phyloP scores from a whole-genome alignment of 1,140 invertebrate species.

The Argopecten irradians region DNA sequence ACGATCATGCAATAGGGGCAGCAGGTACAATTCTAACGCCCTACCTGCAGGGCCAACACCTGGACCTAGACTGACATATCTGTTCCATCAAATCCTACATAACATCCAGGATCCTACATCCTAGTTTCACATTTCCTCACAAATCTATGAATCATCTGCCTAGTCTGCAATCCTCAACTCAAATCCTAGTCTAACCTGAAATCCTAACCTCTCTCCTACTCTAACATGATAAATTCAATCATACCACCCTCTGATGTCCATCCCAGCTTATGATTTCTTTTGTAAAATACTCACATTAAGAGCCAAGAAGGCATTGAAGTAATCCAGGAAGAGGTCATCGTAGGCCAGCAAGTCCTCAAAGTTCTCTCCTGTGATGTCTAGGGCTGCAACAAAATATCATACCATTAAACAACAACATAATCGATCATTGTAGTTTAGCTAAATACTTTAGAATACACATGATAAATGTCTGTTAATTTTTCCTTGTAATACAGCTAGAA shows the following conservation, averaged over 20 bases:
- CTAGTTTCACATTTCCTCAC: neutral
- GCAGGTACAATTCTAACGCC: too few species aligned
- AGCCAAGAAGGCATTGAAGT: conserved; percentile 76
- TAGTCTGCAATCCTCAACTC: too few species aligned
- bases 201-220: too few species aligned
- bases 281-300: conserved; percentile 69
- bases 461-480: neutral
- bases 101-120: neutral
- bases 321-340: conserved; percentile 77
- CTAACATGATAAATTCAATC: too few species aligned
- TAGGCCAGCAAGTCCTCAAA: conserved; percentile 76
- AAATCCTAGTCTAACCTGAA: too few species aligned
- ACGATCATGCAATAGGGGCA: too few species aligned
- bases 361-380: conserved; percentile 75
- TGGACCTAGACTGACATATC: neutral
- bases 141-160: too few species aligned
- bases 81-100: too few species aligned
- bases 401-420: neutral
- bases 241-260: too few species aligned
- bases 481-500: neutral
- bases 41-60: too few species aligned
- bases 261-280: too few species aligned
- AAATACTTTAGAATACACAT: neutral
- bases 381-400: conserved; percentile 64
- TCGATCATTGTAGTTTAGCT: neutral